Evolutionary conservation across 92 coral and sea anemone genomes (phyloP).

Genomic region (Phenganax marumi): DNA sequence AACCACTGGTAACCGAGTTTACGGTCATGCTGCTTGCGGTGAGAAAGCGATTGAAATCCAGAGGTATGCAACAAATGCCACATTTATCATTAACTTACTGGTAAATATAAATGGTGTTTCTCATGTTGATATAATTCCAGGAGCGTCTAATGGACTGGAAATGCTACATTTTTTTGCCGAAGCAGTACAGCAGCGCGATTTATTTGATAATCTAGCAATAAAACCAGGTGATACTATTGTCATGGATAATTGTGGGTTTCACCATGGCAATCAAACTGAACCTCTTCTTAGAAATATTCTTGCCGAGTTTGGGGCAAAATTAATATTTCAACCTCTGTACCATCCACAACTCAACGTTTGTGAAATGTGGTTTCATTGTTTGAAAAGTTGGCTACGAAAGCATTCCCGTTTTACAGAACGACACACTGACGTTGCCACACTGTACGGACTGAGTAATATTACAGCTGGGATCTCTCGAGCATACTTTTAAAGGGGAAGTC

Average conservation of each 20-base stretch:
- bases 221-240: slow-evolving; percentile 56
- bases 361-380: slow-evolving; percentile 38
- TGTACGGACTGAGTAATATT: background rate
- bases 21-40: slow-evolving; percentile 32
- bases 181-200: slow-evolving; percentile 38
- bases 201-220: slow-evolving; percentile 48
- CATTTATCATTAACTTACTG: slow-evolving; percentile 38
- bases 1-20: slow-evolving; percentile 49
- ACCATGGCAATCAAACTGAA: slow-evolving; percentile 31
- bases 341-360: slow-evolving; percentile 52
- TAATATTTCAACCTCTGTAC: slow-evolving; percentile 56
- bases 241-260: slow-evolving; percentile 61
- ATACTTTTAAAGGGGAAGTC: too few relatives aligned
- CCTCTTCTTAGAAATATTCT: slow-evolving; percentile 55
- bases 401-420: slow-evolving; percentile 3
- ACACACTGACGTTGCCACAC: background rate
- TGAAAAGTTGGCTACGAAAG: slow-evolving; percentile 6
- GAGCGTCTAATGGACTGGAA: slow-evolving; percentile 23
- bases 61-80: slow-evolving; percentile 50
- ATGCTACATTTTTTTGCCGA: slow-evolving; percentile 43
- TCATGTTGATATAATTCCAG: slow-evolving; percentile 6
- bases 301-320: slow-evolving; percentile 30
- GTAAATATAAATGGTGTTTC: background rate
- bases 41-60: slow-evolving; percentile 43
- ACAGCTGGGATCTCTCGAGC: background rate